These are phyloP conservation scores for Tiliqua scincoides DNA, from an alignment of 2,113 vertebrate species.

Conservation along the genomic window DNA sequence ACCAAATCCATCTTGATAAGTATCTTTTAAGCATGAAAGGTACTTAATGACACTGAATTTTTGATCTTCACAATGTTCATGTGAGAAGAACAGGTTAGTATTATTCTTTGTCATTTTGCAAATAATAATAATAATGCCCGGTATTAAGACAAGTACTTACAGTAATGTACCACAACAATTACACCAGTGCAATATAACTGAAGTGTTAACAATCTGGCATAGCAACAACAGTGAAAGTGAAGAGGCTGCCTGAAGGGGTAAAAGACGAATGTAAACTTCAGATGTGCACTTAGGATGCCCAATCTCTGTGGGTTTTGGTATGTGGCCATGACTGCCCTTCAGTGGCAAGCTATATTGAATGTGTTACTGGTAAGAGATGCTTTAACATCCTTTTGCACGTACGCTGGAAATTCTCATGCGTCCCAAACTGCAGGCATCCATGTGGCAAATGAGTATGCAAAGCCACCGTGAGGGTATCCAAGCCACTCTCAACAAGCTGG, in stretches of 20 bases:
- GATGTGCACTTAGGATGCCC: neutral
- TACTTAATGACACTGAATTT: neutral
- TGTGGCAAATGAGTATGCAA: neutral
- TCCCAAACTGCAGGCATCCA: neutral
- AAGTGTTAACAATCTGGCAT: neutral
- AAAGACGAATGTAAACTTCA: neutral
- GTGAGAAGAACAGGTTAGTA: neutral
- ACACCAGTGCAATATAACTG: neutral
- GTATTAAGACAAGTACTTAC: neutral
- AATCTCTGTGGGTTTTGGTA: neutral
- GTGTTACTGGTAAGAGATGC: neutral
- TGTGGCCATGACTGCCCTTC: neutral
- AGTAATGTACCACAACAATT: neutral
- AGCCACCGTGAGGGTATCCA: neutral
- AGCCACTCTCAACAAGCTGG: neutral
- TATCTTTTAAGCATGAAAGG: constrained; percentile 7
- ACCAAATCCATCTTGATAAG: constrained; percentile 12
- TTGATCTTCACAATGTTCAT: neutral
- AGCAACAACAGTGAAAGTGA: neutral
- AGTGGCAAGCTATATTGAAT: neutral
- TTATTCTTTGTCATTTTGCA: constrained; percentile 1
- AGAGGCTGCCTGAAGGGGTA: neutral
- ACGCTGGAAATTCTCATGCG: neutral
- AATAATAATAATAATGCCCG: neutral
- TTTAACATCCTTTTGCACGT: neutral